Evolutionary conservation across 2,888 invertebrate species (phyloP), one percentile per base, ranked within the genome.

Genomic region (Coremacera marginata): DNA sequence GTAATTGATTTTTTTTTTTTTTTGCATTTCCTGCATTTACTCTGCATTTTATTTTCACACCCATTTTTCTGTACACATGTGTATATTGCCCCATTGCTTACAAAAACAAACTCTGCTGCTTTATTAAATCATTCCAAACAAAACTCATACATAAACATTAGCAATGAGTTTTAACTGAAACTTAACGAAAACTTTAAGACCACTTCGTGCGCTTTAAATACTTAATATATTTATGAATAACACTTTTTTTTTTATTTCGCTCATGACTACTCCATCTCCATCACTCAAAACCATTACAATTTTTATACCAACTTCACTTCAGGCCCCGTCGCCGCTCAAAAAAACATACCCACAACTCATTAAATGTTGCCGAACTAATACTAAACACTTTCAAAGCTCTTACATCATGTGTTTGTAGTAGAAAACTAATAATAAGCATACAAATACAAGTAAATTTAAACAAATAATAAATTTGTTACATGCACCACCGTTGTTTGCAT

Each of bases 401-500:
- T 65, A 22, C 11, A 11, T 65, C n/a, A 16, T 34, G n/a, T 63
- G n/a, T 49, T 16, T 68, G 22, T 49, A 25, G 31, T 60, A 31
- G 34, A 60, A 37, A 71, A 60, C 71, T 57, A 57, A 37, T 71
- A 57, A 71, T 57, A 5, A 57, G 14, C 22, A 51, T 70, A 22
- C n/a, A 37, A 57, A 57, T 22, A 2, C 0, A 7, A 8, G n/a
- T 34, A 27, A 27, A 25, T 71, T 60, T 70, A 3, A n/a, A 70
- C 9, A 16, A 65, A 51, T 19, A 22, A 34, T 44, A 3, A 55
- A 55, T 52, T 31, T 27, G 52, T 55, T 19, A 70, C 9, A 19
- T 27, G 70, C 70, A 70, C 55, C 70, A 70, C 55, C 27, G 8
- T 70, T 52, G 31, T 52, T 70, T 27, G 22, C n/a, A 27, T n/a